Percentiles rank a stretch among this genome's conserved stretches.
phyloP scores from a whole-genome alignment of 1,140 invertebrate genomes.

The Venustaconcha ellipsiformis region DNA sequence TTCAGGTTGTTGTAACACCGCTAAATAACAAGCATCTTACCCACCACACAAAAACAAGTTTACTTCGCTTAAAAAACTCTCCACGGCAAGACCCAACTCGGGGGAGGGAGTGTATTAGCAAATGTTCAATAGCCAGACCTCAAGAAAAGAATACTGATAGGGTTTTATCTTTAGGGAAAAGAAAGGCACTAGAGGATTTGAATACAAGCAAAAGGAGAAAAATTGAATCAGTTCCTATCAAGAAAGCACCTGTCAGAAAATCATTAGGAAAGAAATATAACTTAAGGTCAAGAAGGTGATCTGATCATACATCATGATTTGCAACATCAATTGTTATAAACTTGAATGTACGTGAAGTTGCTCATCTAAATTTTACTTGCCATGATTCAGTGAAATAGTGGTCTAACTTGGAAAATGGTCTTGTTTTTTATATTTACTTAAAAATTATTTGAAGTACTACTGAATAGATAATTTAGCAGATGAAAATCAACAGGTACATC shows the following conservation, averaged over 20 bases:
- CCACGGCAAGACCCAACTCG: slow-evolving; percentile 35
- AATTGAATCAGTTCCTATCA: slow-evolving; percentile 7
- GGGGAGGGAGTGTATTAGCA: slow-evolving; percentile 21
- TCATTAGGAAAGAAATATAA: slow-evolving; percentile 35
- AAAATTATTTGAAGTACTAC: background rate
- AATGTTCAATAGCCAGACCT: too few relatives aligned
- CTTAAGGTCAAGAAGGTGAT: slow-evolving; percentile 32
- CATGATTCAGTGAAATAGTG: background rate
- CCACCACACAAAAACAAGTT: slow-evolving; percentile 54
- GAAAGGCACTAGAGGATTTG: slow-evolving; percentile 15
- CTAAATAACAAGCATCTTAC: slow-evolving; percentile 40
- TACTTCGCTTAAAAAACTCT: slow-evolving; percentile 47
- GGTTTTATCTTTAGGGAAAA: background rate
- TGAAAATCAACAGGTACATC: too few relatives aligned
- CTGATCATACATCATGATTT: background rate
- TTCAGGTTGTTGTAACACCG: slow-evolving; percentile 50
- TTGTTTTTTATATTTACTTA: background rate
- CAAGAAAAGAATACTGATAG: slow-evolving; percentile 16
- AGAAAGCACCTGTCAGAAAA: slow-evolving; percentile 5
- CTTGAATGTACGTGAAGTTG: slow-evolving; percentile 1
- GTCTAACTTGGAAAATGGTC: background rate
- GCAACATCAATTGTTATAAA: background rate
- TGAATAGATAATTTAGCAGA: background rate
- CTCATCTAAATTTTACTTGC: slow-evolving; percentile 2
- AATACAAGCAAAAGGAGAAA: slow-evolving; percentile 34